These are phyloP conservation scores for Limonius californicus DNA, from an alignment of 1,140 invertebrate species.

Conservation along the genomic window DNA sequence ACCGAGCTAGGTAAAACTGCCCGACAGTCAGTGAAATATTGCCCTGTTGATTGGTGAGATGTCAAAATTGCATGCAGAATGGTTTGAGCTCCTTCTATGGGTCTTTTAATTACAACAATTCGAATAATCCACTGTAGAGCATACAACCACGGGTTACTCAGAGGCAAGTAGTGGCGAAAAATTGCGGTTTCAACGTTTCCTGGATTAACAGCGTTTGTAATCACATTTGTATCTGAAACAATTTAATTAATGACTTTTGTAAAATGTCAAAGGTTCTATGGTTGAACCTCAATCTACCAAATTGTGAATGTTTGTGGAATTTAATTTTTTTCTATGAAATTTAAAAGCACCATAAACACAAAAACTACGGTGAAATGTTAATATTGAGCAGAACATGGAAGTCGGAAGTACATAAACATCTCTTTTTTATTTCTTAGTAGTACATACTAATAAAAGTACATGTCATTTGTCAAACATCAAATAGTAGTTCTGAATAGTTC, in stretches of 20 bases:
- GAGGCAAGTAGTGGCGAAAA: slow-evolving; percentile 42
- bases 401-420: no score
- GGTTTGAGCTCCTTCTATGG: slow-evolving; percentile 43
- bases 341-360: no score
- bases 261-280: no score
- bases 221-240: slow-evolving; percentile 41
- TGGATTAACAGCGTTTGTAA: slow-evolving; percentile 45
- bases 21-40: slow-evolving; percentile 42
- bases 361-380: background rate
- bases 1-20: slow-evolving; percentile 30
- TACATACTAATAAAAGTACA: no score
- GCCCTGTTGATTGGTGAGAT: slow-evolving; percentile 38
- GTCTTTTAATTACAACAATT: slow-evolving; percentile 40
- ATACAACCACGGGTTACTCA: slow-evolving; percentile 39
- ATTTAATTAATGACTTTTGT: background rate
- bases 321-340: no score
- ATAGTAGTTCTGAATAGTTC: no score
- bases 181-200: slow-evolving; percentile 46
- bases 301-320: no score
- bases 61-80: slow-evolving; percentile 41
- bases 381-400: no score
- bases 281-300: no score
- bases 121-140: slow-evolving; percentile 43
- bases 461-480: no score
- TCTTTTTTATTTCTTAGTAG: no score